Percentiles rank a stretch among this genome's conserved stretches.
phyloP scores from a whole-genome alignment of 2,113 vertebrate species.

The Hippocampus guttulatus region DNA sequence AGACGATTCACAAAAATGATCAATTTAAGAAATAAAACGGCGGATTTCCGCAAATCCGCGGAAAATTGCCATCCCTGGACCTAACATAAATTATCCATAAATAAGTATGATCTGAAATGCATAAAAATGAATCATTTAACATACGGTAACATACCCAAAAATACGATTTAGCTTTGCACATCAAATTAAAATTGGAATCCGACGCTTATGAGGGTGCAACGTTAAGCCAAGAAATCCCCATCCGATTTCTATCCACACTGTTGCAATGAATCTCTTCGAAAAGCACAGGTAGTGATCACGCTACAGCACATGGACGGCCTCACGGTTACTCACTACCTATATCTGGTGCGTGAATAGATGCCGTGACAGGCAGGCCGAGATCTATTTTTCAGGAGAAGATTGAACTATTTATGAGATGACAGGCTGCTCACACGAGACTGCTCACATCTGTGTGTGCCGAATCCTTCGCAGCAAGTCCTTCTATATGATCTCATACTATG shows the following conservation, averaged over 20 bases:
- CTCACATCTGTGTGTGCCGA: conserved; percentile 4
- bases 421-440: conserved; percentile 10
- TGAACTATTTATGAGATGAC: conserved; percentile 1
- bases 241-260: neutral
- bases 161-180: too few species aligned
- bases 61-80: too few species aligned
- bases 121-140: too few species aligned
- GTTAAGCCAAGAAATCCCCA: too few species aligned
- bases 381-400: conserved; percentile 16
- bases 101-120: too few species aligned
- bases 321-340: conserved; percentile 2
- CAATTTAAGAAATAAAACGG: too few species aligned
- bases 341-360: conserved; percentile 7
- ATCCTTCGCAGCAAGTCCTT: conserved; percentile 5
- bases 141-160: too few species aligned
- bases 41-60: too few species aligned
- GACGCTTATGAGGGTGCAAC: too few species aligned
- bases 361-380: conserved; percentile 9
- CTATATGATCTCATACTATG: conserved; percentile 10
- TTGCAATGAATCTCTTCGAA: neutral
- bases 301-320: neutral
- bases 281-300: neutral
- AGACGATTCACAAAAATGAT: too few species aligned
- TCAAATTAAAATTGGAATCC: too few species aligned
- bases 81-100: too few species aligned